Evolutionary conservation across 2,888 invertebrate species (phyloP).

Genomic region (Sminthurinus aureus): DNA sequence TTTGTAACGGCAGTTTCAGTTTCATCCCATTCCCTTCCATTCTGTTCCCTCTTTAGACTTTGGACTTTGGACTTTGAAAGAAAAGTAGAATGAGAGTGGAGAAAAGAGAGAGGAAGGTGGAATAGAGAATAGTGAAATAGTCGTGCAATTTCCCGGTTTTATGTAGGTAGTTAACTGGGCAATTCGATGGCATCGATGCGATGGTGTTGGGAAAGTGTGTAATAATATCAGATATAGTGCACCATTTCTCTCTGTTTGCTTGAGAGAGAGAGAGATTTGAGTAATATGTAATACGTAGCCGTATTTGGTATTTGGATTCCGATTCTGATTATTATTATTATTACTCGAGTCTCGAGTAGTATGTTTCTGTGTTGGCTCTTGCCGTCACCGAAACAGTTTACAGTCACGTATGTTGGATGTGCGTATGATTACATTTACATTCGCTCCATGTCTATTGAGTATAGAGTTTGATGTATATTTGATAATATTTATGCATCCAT

Average conservation of each 20-base stretch:
- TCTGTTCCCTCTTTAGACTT: no score
- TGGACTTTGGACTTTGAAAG: no score
- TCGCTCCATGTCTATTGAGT: not conserved
- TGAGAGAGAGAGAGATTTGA: not conserved
- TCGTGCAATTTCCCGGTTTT: conserved; percentile 11
- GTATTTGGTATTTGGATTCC: no score
- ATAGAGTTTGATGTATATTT: not conserved
- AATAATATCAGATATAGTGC: not conserved
- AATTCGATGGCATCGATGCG: conserved; percentile 4
- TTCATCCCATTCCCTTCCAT: no score
- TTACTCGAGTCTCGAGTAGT: no score
- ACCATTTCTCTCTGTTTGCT: not conserved
- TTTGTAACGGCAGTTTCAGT: not conserved
- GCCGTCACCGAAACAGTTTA: no score
- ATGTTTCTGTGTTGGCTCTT: no score
- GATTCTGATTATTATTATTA: no score
- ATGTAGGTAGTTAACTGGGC: conserved; percentile 16
- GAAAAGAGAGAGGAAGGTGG: not conserved
- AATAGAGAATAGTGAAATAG: not conserved
- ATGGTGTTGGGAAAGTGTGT: conserved; percentile 3
- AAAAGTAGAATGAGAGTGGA: not conserved
- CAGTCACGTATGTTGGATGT: no score
- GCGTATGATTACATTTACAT: no score
- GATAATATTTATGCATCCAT: not conserved
- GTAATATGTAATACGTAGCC: no score